Evolutionary conservation across 2,888 invertebrate genomes (phyloP), one percentile per base, ranked within the genome.

Genomic region (Aphrophora alni): DNA sequence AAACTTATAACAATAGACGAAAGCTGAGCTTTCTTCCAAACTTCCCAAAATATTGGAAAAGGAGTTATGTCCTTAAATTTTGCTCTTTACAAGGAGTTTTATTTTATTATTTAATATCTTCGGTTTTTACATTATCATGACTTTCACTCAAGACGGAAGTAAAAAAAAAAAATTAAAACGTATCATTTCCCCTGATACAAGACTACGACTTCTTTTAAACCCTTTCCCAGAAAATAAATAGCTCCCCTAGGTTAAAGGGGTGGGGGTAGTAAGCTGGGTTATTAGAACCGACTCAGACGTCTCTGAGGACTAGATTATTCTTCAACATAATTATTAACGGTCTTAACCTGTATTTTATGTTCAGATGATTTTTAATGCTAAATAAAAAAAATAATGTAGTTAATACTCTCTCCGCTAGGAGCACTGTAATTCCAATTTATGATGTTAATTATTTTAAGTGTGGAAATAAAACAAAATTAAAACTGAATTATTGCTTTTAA

Each of bases 301-400:
- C 59, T 21, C 59, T 21, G 5, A 21, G 10, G 59, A 21, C 21
- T 59, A 14, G 59, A 59, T 59, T 59, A 59, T 59, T 59, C 59
- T 21, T n/a, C 59, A 21, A 21, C 21, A 59, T 59, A 59, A 59
- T 59, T 59, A 21, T 59, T 59, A 59, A 59, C 59, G 59, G 12
- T 59, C 59, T 59, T 59, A 59, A 59, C 59, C 59, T 59, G 59
- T 59, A 59, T 59, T 59, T 59, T 59, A 59, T 59, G 21, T 59
- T 59, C 59, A 59, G 59, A 21, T 21, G 59, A 59, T 59, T 21
- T 59, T 59, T 59, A 59, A 21, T 59, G 59, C 59, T 59, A 21
- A 59, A 59, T 59, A 59, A 59, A 59, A 59, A 59, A 21, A 21
- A 21, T 21, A 21, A 21, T 59, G 59, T 59, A n/a, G 59, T 59